Conservation (phyloP, 2,797 vertebrate species). For the Chiloscyllium punctatum region DNA sequence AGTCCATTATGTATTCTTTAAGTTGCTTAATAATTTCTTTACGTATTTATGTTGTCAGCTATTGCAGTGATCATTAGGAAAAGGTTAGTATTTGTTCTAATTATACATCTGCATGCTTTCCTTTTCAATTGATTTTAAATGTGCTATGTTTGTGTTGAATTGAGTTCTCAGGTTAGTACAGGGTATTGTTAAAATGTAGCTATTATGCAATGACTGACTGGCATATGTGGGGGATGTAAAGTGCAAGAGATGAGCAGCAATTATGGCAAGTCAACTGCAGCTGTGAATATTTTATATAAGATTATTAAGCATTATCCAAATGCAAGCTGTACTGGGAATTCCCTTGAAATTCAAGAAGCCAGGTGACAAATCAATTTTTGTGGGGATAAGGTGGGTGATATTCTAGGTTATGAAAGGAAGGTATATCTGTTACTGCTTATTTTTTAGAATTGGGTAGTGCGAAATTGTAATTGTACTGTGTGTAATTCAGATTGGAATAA, state of each 20-base stretch:
- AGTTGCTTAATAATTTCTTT: conserved; percentile 33
- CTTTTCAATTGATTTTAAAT: conserved; percentile 32
- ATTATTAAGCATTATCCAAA: not conserved
- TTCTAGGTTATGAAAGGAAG: not conserved
- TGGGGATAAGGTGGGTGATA: not conserved
- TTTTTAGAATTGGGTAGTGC: not conserved
- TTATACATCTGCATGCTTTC: conserved; percentile 10
- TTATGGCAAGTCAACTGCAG: not conserved
- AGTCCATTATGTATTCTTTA: not conserved
- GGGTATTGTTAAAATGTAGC: not conserved
- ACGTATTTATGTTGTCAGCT: not conserved
- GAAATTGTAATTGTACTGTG: not conserved
- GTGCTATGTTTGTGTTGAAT: conserved; percentile 8
- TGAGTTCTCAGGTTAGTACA: not conserved
- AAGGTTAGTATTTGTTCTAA: conserved; percentile 25
- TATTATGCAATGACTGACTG: not conserved
- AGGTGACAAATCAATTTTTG: not conserved
- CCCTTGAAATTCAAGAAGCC: not conserved
- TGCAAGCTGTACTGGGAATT: not conserved
- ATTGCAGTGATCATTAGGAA: conserved; percentile 1
- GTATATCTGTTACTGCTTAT: not conserved
- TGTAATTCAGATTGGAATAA: too few species aligned
- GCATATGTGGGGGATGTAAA: not conserved
- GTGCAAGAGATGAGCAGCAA: not conserved
- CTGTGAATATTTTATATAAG: not conserved